These are phyloP conservation scores for Amphiprion ocellaris DNA, from an alignment of 2,113 vertebrate genomes.

Conservation along the genomic window DNA sequence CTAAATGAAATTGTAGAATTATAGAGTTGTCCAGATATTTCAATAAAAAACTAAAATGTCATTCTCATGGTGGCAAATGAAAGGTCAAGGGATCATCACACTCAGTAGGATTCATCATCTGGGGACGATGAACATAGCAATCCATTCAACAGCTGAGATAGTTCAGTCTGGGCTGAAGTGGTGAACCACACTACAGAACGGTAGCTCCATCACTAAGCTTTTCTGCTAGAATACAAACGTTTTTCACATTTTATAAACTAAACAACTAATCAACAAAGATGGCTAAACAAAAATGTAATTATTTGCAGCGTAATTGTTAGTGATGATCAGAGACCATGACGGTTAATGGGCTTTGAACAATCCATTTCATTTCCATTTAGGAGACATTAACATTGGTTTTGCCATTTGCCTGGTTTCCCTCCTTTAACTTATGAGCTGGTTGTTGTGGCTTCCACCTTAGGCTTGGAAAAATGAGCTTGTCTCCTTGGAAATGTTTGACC, in stretches of 20 bases:
- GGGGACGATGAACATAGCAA: not conserved
- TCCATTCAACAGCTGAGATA: not conserved
- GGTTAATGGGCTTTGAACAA: not conserved
- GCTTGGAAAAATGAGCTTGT: conserved; percentile 49
- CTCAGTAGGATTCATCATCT: not conserved
- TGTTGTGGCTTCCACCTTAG: conserved; percentile 52
- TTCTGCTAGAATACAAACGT: not conserved
- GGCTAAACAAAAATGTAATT: not conserved
- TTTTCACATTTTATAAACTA: not conserved
- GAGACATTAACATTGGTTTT: conserved; percentile 24
- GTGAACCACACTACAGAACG: not conserved
- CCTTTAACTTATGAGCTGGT: conserved; percentile 10
- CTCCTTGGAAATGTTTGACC: conserved; percentile 52
- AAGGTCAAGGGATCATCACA: not conserved
- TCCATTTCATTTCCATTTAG: not conserved
- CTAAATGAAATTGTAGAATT: too few species aligned
- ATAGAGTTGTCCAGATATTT: too few species aligned
- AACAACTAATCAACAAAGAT: not conserved
- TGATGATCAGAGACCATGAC: not conserved
- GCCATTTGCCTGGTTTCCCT: not conserved
- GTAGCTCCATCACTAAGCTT: not conserved
- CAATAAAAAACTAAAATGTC: not conserved
- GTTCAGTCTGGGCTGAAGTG: not conserved
- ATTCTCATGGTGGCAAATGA: not conserved
- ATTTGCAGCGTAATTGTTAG: not conserved